Conservation (phyloP, 37 sponge, comb jelly and placozoan species). For the Oopsacas minuta region DNA sequence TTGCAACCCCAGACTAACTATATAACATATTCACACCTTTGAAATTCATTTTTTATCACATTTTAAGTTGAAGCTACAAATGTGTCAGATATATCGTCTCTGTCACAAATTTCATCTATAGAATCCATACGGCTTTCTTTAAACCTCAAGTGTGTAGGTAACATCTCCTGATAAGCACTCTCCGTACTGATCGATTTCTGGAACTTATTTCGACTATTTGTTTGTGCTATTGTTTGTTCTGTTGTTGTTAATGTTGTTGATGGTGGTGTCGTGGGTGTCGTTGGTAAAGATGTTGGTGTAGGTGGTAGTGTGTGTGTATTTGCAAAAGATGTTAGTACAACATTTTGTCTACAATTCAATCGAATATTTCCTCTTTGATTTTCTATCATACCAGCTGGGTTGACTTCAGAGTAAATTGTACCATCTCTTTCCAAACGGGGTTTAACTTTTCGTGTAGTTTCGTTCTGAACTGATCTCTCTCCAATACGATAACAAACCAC, state of each 20-base stretch:
- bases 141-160: neutral
- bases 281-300: too few species aligned
- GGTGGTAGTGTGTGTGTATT: too few species aligned
- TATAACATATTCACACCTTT: too few species aligned
- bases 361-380: too few species aligned
- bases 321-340: too few species aligned
- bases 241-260: too few species aligned
- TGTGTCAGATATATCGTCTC: too few species aligned
- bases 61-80: too few species aligned
- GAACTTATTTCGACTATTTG: neutral
- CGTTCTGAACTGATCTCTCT: neutral
- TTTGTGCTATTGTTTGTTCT: neutral
- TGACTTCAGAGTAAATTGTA: neutral
- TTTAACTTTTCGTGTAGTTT: neutral
- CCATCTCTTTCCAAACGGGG: neutral
- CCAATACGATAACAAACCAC: constrained; percentile 10
- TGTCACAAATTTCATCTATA: neutral
- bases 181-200: neutral
- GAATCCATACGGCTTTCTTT: neutral
- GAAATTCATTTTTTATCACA: too few species aligned
- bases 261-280: too few species aligned
- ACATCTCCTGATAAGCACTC: neutral
- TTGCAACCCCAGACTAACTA: too few species aligned
- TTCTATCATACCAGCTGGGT: constrained; percentile 8
- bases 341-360: too few species aligned